Evolutionary conservation across 2,888 invertebrate species (phyloP).

Genomic region (Cataglyphis albicans): DNA sequence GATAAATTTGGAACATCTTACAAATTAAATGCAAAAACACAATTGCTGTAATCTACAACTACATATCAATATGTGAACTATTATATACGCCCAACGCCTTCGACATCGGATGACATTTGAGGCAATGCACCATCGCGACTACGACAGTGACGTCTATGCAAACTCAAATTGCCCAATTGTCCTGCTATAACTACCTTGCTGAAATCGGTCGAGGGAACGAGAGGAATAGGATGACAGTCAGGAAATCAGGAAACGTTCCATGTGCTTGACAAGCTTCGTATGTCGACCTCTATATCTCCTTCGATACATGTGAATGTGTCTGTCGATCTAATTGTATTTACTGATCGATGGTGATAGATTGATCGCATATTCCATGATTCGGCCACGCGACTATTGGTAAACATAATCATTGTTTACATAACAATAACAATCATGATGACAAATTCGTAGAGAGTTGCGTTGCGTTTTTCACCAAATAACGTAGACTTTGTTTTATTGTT

Average conservation of each 20-base stretch:
- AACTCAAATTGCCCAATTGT: constrained; percentile 54
- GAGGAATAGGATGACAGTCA: constrained; percentile 42
- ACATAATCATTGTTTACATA: constrained; percentile 28
- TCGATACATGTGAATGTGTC: constrained; percentile 18
- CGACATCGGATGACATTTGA: constrained; percentile 35
- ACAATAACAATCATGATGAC: constrained; percentile 65
- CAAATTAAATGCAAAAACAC: neutral
- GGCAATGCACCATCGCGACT: neutral
- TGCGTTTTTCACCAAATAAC: constrained; percentile 66
- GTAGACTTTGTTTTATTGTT: constrained; percentile 62
- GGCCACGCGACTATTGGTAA: constrained; percentile 48
- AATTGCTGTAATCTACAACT: neutral
- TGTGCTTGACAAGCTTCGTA: constrained; percentile 46
- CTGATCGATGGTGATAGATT: constrained; percentile 38
- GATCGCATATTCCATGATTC: constrained; percentile 28
- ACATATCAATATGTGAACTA: neutral
- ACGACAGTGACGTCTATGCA: constrained; percentile 31
- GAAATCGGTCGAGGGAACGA: constrained; percentile 24
- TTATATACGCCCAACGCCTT: neutral
- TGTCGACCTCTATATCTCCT: constrained; percentile 12
- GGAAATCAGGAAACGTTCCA: constrained; percentile 48
- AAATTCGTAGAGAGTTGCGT: constrained; percentile 51
- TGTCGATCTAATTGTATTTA: constrained; percentile 21
- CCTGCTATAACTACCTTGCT: constrained; percentile 41
- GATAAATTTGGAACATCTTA: neutral